Evolutionary conservation across 2,888 invertebrate species (phyloP).

Genomic region (Sussaba pulchella): DNA sequence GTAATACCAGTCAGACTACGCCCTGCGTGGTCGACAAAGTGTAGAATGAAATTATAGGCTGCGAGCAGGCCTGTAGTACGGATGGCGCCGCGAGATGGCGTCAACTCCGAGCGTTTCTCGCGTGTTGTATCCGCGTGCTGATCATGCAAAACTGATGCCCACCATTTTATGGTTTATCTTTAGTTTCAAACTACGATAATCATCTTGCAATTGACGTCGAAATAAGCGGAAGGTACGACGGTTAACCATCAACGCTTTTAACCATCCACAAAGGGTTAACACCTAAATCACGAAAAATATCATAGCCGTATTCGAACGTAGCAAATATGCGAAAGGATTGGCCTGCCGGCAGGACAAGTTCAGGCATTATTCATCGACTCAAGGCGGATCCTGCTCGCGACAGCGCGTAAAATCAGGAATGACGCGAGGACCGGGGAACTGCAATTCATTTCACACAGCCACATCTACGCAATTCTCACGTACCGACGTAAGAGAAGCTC

Average conservation of each 20-base stretch:
- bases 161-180: neutral
- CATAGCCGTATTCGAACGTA: neutral
- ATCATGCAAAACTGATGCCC: neutral
- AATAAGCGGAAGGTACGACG: no score
- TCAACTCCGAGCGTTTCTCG: neutral
- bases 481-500: constrained; percentile 62
- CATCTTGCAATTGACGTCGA: no score
- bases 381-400: constrained; percentile 48
- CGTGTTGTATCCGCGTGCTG: neutral
- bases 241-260: no score
- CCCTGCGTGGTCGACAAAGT: no score
- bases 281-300: no score
- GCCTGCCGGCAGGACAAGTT: neutral
- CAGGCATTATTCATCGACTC: constrained; percentile 50
- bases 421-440: neutral
- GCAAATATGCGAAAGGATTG: neutral
- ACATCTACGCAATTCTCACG: constrained; percentile 45
- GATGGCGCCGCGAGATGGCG: neutral
- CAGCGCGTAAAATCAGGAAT: constrained; percentile 74
- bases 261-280: no score
- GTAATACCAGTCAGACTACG: no score
- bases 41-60: no score
- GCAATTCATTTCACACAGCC: constrained; percentile 6
- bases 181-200: neutral
- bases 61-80: neutral